Conservation (phyloP, 2,797 vertebrate species). For the Mastacembelus armatus region DNA sequence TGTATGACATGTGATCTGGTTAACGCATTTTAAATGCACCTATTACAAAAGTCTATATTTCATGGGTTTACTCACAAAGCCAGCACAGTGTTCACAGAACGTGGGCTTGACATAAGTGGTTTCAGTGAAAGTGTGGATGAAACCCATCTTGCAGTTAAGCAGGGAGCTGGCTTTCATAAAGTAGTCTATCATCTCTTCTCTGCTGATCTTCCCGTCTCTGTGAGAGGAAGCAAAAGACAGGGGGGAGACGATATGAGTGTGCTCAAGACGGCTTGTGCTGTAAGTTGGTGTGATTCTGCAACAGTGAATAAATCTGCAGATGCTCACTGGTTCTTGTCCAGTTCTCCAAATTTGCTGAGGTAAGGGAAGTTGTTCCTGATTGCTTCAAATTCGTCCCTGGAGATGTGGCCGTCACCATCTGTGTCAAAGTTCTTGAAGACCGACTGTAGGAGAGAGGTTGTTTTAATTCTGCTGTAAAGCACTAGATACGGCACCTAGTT, state of each 20-base stretch:
- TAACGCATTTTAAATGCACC: constrained; percentile 22
- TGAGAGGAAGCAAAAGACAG: not conserved
- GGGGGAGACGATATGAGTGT: not conserved
- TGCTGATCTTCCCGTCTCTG: constrained; percentile 87
- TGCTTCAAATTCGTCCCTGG: constrained; percentile 90
- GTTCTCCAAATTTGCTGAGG: constrained; percentile 87
- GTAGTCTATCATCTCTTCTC: constrained; percentile 89
- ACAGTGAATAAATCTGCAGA: not conserved
- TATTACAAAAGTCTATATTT: constrained; percentile 20
- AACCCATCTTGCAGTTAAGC: constrained; percentile 91
- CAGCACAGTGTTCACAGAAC: constrained; percentile 90
- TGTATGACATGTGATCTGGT: constrained; percentile 9
- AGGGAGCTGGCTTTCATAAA: constrained; percentile 91
- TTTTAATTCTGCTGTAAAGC: not conserved
- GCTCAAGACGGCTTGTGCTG: not conserved
- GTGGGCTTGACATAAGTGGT: constrained; percentile 91
- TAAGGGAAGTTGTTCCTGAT: constrained; percentile 92
- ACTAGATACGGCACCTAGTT: not conserved
- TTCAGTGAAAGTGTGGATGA: constrained; percentile 89
- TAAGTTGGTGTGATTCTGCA: not conserved
- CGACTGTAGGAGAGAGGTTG: constrained; percentile 74
- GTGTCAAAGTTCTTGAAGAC: constrained; percentile 94
- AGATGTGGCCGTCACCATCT: constrained; percentile 89
- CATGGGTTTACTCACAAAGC: constrained; percentile 87
- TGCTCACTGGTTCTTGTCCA: constrained; percentile 84